Conservation (phyloP, 2,888 invertebrate species). For the Monopis laevigella region DNA sequence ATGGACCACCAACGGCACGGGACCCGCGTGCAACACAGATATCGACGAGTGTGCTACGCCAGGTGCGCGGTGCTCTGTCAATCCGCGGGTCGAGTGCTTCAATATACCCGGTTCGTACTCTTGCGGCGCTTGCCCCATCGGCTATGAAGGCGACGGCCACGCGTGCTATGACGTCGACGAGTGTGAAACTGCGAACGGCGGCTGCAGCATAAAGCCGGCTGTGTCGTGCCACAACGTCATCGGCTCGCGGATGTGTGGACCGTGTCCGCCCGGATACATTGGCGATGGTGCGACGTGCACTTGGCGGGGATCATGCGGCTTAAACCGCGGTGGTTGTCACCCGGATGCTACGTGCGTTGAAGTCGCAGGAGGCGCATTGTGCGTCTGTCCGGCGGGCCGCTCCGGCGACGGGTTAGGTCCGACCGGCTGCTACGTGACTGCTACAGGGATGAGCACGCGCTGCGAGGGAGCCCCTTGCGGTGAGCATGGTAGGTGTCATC, state of each 20-base stretch:
- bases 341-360: conserved; percentile 81
- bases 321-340: conserved; percentile 89
- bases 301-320: conserved; percentile 72
- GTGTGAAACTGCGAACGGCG: conserved; percentile 86
- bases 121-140: conserved; percentile 88
- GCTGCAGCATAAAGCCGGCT: conserved; percentile 82
- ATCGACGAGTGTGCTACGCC: conserved; percentile 85
- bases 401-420: conserved; percentile 82
- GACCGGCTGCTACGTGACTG: conserved; percentile 72
- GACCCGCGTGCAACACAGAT: conserved; percentile 82
- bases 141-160: conserved; percentile 88
- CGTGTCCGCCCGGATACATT: conserved; percentile 87
- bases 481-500: conserved; percentile 69
- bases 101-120: conserved; percentile 90
- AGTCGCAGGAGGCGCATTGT: conserved; percentile 69
- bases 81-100: conserved; percentile 85
- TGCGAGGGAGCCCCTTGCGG: conserved; percentile 65
- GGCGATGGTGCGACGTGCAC: conserved; percentile 85
- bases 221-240: conserved; percentile 89
- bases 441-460: conserved; percentile 35
- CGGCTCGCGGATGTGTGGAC: conserved; percentile 86
- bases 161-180: conserved; percentile 90
- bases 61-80: conserved; percentile 77
- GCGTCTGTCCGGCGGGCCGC: conserved; percentile 82
- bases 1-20: conserved; percentile 79